Base-by-base conservation (phyloP, 2,888 invertebrate species). In the Pollenia griseotomentosa region DNA sequence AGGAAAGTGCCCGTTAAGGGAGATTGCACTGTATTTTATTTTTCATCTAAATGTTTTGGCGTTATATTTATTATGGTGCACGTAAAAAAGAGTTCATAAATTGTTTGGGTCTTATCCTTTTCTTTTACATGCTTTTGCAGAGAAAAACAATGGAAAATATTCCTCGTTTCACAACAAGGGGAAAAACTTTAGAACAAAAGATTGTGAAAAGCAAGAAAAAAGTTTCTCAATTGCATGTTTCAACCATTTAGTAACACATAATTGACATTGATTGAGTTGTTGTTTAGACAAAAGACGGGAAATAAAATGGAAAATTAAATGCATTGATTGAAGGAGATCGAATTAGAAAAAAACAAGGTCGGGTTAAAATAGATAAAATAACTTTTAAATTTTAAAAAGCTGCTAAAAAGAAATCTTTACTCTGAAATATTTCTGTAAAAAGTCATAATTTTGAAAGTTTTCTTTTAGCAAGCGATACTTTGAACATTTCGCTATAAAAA, bases 171-270 rank as follows among this genome's bases (percentile, higher is more conserved):
- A 10, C 19, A 19, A 42, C 10, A 59, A 55, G 11, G 46, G n/a
- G 19, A 77, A 68, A 77, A 66, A 57, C 53, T 19, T 0, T 19
- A 6, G 1, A 16, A 55, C 40, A 53, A 65, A 63, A 44, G 65
- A 42, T 42, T 40, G 5, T 11, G 16, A 11, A 46, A 40, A 42
- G 5, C 9, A 33, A 33, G 33, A n/a, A 42, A 55, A 33, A 61
- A 70, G 7, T 73, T 74, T 51, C 59, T 57, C 33, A 23, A 74
- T 73, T 74, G 57, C 63, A 48, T 57, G 40, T 48, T 81, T 74
- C n/a, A 53, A 63, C 80, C 55, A 73, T 74, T 81, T 74, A 48
- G 79, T 57, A 66, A 66, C 66, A 66, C 66, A 55, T 46, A 73
- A 71, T 63, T 55, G 71, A 71, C 71, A 65, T 57, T 65, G 81